Evolutionary conservation across 2,113 vertebrate genomes (phyloP), one percentile per base, ranked within the genome.

Genomic region (Propithecus coquereli): DNA sequence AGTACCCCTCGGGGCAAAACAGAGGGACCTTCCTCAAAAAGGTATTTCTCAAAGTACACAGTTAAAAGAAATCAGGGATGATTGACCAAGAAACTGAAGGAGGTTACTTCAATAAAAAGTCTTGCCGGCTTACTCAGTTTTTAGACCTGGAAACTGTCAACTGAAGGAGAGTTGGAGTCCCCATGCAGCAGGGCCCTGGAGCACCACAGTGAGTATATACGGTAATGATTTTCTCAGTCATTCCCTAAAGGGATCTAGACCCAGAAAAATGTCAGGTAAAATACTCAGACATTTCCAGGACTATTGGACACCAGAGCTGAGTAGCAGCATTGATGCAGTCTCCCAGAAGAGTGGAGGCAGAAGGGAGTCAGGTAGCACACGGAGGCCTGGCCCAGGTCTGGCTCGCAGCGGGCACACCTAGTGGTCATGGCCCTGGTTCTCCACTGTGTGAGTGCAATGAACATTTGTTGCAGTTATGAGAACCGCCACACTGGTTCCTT

Each of bases 91-190:
- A 71, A 54, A 79, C 20, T 3, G 3, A n/a, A 34, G 71, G 30
- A 73, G 8, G 30, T 43, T 40, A 2, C 18, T 23, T 40, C 81
- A 27, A 6, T 7, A 63, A 30, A 74, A 40, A 37, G 22, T 2
- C 32, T 23, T 0, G 18, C 40, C 52, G 47, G 57, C 68, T 73
- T 66, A 14, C 43, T 88, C 16, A 10, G 18, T 50, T 27, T 79
- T 83, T 34, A 87, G 37, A 94, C 37, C 77, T 37, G n/a, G 37
- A 87, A 96, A 25, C 57, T 66, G 37, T 50, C 73, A 40, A 47
- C 52, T 9, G 20, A 83, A 70, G 63, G 80, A 47, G 11, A 71
- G 23, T 23, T 6, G 10, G 11, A 7, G n/a, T 65, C 27, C 11
- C 47, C 37, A 2, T 22, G 23, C 94, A 40, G 45, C 89, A 17